Conservation (phyloP, 2,888 invertebrate species). For the Alentia gelatinosa region DNA sequence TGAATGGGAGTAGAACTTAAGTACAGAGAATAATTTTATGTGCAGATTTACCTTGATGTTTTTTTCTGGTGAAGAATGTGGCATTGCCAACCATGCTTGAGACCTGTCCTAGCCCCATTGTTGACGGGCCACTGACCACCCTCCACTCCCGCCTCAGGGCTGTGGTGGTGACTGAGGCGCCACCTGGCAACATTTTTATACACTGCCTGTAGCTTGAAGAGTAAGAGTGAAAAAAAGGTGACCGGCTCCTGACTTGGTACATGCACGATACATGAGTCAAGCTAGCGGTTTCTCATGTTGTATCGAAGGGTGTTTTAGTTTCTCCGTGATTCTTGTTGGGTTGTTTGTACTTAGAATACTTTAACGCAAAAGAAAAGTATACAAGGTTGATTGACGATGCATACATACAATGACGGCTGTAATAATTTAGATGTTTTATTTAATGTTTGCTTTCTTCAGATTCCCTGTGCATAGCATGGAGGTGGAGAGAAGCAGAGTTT, state of each 20-base stretch:
- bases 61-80: conserved; percentile 1
- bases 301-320: conserved; percentile 50
- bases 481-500: background rate
- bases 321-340: conserved; percentile 53
- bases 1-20: conserved; percentile 14
- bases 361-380: conserved; percentile 42
- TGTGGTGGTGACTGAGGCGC: conserved; percentile 18
- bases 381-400: conserved; percentile 45
- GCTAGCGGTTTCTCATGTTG: background rate
- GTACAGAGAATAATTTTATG: conserved; percentile 24
- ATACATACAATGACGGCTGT: conserved; percentile 55
- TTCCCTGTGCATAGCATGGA: conserved; percentile 7
- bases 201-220: conserved; percentile 50
- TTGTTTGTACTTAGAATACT: conserved; percentile 54
- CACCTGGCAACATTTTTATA: conserved; percentile 17
- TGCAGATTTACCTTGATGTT: background rate
- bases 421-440: conserved; percentile 56
- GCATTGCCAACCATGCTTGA: background rate
- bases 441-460: conserved; percentile 39
- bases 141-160: background rate
- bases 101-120: background rate
- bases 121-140: background rate
- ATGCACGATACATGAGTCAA: background rate
- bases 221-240: background rate
- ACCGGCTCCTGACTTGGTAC: background rate